Conservation (phyloP, 2,888 invertebrate genomes). For the Hymenopus coronatus region DNA sequence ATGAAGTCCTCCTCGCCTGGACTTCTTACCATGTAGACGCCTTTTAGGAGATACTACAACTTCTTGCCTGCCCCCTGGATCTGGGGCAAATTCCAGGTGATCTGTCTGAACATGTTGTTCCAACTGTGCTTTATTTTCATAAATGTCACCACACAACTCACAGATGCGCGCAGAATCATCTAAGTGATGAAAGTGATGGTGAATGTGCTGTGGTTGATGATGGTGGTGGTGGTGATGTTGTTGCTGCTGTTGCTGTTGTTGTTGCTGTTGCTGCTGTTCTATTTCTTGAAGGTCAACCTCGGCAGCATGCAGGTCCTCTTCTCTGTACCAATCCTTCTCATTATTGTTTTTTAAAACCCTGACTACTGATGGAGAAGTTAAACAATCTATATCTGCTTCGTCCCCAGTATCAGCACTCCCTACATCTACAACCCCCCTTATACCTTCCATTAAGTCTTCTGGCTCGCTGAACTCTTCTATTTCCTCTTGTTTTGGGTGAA, state of each 20-base stretch:
- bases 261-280: slow-evolving; percentile 39
- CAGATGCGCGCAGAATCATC: slow-evolving; percentile 37
- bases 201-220: slow-evolving; percentile 19
- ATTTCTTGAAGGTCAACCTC: slow-evolving; percentile 49
- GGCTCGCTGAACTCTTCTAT: slow-evolving; percentile 81
- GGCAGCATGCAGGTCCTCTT: slow-evolving; percentile 49
- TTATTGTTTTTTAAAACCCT: slow-evolving; percentile 19
- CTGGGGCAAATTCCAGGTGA: slow-evolving; percentile 35
- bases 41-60: slow-evolving; percentile 6
- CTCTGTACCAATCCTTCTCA: slow-evolving; percentile 43
- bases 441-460: slow-evolving; percentile 83
- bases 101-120: slow-evolving; percentile 37
- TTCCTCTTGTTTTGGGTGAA: slow-evolving; percentile 55
- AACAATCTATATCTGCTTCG: slow-evolving; percentile 46
- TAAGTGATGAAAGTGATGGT: not conserved
- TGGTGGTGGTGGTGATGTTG: not conserved
- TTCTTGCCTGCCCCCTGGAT: slow-evolving; percentile 19
- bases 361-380: slow-evolving; percentile 40
- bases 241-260: slow-evolving; percentile 17
- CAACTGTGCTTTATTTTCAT: slow-evolving; percentile 36
- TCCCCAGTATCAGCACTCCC: slow-evolving; percentile 49
- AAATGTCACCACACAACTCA: slow-evolving; percentile 41
- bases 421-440: slow-evolving; percentile 70
- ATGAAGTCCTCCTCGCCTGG: slow-evolving; percentile 35
- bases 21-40: slow-evolving; percentile 6